Percentiles rank a stretch among this genome's conserved stretches.
Evolutionary conservation across 1,140 invertebrate genomes (phyloP).

Genomic region (Drosophila melanica): DNA sequence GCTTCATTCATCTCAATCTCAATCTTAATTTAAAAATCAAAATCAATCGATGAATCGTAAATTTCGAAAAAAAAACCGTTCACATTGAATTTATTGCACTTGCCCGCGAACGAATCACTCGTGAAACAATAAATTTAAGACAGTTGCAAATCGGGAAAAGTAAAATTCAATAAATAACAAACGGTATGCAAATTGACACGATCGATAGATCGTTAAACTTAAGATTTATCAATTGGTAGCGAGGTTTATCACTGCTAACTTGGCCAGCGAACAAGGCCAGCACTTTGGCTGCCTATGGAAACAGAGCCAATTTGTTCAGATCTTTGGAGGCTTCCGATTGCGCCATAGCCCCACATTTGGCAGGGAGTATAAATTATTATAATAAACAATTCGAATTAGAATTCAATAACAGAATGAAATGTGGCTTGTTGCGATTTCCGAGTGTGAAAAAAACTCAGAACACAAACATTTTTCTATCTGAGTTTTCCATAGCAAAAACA

Average conservation of each 20-base stretch:
- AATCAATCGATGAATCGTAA: constrained; percentile 22
- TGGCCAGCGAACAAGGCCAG: constrained; percentile 7
- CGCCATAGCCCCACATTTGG: constrained; percentile 1
- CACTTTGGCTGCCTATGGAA: neutral
- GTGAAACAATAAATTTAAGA: constrained; percentile 27
- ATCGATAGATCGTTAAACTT: constrained; percentile 26
- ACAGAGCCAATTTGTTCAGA: constrained; percentile 23
- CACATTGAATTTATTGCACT: constrained; percentile 23
- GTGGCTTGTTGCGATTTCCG: constrained; percentile 18
- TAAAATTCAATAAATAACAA: constrained; percentile 30
- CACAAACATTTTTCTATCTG: constrained; percentile 23
- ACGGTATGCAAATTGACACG: constrained; percentile 33
- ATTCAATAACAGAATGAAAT: constrained; percentile 5
- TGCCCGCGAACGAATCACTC: constrained; percentile 17
- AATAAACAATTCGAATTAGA: constrained; percentile 1
- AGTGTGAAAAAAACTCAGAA: constrained; percentile 11
- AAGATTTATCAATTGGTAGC: constrained; percentile 27
- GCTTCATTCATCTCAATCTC: constrained; percentile 4
- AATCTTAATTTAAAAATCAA: constrained; percentile 4
- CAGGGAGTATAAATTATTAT: constrained; percentile 31
- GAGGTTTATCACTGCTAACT: constrained; percentile 6
- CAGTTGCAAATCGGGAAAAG: constrained; percentile 1
- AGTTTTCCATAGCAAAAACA: neutral
- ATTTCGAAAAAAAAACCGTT: constrained; percentile 21
- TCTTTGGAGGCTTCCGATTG: constrained; percentile 13